Evolutionary conservation across 1,140 invertebrate genomes (phyloP).

Genomic region (Bilobella aurantiaca): DNA sequence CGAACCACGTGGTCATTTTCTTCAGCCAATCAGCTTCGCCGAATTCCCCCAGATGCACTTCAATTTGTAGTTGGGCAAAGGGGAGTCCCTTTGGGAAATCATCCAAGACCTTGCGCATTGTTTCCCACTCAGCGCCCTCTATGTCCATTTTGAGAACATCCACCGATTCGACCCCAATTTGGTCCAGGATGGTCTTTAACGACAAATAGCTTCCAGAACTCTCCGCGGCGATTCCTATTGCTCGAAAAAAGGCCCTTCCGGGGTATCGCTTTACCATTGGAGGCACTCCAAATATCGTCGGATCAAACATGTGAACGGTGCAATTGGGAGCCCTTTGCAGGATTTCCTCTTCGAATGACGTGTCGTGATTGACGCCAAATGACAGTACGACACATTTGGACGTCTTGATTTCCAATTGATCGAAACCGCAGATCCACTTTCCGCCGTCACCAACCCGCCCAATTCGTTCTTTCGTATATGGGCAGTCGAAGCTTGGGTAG

Average conservation of each 20-base stretch:
- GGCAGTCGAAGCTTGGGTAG: slow-evolving; percentile 6
- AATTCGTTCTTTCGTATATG: neutral
- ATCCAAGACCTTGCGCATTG: neutral
- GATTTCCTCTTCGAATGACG: slow-evolving; percentile 15
- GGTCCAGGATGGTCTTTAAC: neutral
- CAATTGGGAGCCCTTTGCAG: slow-evolving; percentile 2
- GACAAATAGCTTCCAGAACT: neutral
- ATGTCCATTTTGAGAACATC: slow-evolving; percentile 23
- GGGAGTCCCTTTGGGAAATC: slow-evolving; percentile 17
- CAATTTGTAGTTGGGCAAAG: slow-evolving; percentile 21
- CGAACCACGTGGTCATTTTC: neutral
- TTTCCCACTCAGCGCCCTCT: slow-evolving; percentile 6
- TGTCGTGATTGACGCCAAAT: slow-evolving; percentile 12
- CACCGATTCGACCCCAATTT: slow-evolving; percentile 1
- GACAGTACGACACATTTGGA: slow-evolving; percentile 11
- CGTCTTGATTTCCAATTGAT: neutral
- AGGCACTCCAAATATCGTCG: neutral
- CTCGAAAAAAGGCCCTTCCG: neutral
- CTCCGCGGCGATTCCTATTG: neutral
- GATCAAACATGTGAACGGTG: slow-evolving; percentile 14
- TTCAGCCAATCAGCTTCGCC: neutral
- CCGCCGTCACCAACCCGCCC: slow-evolving; percentile 9
- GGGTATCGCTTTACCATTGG: neutral
- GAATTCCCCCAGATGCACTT: slow-evolving; percentile 12
- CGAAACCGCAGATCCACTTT: slow-evolving; percentile 15